Evolutionary conservation across 2,113 vertebrate genomes (phyloP).

Genomic region (Aptenodytes forsteri): DNA sequence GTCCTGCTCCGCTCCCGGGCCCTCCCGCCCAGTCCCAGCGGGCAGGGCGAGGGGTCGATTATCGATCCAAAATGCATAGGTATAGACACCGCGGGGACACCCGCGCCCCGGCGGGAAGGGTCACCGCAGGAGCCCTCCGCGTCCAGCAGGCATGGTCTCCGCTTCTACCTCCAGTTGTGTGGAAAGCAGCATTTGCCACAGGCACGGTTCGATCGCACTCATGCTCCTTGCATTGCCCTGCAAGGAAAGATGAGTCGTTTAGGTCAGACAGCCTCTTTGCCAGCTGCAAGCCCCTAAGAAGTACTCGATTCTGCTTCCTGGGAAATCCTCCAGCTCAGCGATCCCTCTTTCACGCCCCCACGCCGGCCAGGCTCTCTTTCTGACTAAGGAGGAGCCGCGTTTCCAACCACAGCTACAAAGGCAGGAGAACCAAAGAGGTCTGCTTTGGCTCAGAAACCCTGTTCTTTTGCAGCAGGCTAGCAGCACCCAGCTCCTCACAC

Average conservation of each 20-base stretch:
- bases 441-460: conserved; percentile 72
- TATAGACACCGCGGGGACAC: neutral
- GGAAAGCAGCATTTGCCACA: conserved; percentile 68
- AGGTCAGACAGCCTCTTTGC: conserved; percentile 47
- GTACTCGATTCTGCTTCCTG: conserved; percentile 22
- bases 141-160: conserved; percentile 19
- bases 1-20: neutral
- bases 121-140: neutral
- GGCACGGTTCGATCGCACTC: conserved; percentile 48
- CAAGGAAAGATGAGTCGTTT: conserved; percentile 32
- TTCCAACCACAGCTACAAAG: conserved; percentile 50
- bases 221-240: conserved; percentile 19
- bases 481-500: neutral
- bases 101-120: neutral
- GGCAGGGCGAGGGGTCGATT: neutral
- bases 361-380: conserved; percentile 37
- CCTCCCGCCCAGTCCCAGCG: neutral
- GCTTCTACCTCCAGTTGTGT: neutral
- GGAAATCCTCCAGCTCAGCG: conserved; percentile 52
- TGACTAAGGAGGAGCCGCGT: conserved; percentile 25
- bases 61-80: conserved; percentile 49
- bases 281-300: conserved; percentile 34
- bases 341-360: neutral
- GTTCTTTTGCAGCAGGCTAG: conserved; percentile 9
- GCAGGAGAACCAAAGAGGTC: conserved; percentile 65